Evolutionary conservation across 2,888 invertebrate species (phyloP).

Genomic region (Ecdyonurus torrentis): DNA sequence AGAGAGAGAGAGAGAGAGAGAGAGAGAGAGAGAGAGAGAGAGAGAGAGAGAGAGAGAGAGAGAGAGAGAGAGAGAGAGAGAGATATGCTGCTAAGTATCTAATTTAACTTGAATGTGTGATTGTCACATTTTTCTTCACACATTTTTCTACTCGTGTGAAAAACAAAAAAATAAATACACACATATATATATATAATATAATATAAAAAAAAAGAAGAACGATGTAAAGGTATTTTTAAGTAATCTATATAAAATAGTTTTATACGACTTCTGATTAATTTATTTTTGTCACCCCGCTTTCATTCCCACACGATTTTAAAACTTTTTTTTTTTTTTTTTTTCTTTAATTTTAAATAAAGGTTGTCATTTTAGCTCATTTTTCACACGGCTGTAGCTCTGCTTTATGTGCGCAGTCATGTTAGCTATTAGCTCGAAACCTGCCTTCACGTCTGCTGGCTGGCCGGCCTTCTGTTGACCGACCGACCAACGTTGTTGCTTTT

Average conservation of each 20-base stretch:
- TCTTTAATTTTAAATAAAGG: background rate
- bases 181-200: no score
- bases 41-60: no score
- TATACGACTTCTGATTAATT: background rate
- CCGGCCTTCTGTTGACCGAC: background rate
- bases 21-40: no score
- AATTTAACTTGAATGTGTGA: no score
- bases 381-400: background rate
- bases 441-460: no score
- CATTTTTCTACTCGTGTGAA: background rate
- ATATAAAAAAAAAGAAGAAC: no score
- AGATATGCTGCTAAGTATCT: no score
- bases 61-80: no score
- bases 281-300: background rate
- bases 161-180: no score
- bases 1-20: no score
- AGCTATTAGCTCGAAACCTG: background rate
- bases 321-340: background rate
- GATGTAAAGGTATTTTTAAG: no score
- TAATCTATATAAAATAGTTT: background rate
- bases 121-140: no score
- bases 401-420: background rate
- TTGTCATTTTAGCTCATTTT: constrained; percentile 1
- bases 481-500: background rate
- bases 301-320: background rate